phyloP scores from a whole-genome alignment of 35 echinoderm and acorn worm genomes.

The Diadema setosum region DNA sequence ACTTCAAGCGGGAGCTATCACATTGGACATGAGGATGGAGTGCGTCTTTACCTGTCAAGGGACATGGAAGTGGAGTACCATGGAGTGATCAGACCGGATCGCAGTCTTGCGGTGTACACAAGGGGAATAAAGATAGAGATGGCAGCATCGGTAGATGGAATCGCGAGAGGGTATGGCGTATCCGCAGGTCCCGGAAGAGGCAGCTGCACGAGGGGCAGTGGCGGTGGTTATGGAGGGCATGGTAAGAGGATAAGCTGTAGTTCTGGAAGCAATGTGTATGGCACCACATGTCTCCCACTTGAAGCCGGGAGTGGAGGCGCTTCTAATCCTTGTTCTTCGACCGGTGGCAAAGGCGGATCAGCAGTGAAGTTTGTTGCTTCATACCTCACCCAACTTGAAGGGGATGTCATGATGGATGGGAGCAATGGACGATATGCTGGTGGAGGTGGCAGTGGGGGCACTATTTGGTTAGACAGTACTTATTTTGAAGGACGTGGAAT shows the following conservation, averaged over 20 bases:
- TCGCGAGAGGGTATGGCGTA: constrained; percentile 42
- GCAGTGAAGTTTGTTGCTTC: constrained; percentile 36
- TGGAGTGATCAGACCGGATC: neutral
- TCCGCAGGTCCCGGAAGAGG: constrained; percentile 43
- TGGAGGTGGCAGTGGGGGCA: constrained; percentile 81
- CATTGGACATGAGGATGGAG: neutral
- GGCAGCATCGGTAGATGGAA: neutral
- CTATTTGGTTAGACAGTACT: constrained; percentile 74
- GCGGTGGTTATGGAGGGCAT: constrained; percentile 6
- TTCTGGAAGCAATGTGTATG: constrained; percentile 26
- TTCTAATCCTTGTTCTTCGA: neutral
- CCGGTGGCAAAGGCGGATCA: constrained; percentile 56
- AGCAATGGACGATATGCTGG: neutral
- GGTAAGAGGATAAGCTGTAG: neutral
- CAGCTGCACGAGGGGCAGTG: neutral
- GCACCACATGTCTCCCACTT: constrained; percentile 25
- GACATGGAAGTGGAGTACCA: constrained; percentile 63
- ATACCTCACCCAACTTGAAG: constrained; percentile 42
- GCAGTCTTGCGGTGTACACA: constrained; percentile 37
- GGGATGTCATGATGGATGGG: constrained; percentile 28
- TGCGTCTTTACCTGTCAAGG: constrained; percentile 28
- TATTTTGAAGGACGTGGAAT: constrained; percentile 73
- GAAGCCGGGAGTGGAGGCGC: constrained; percentile 75
- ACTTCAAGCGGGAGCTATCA: neutral
- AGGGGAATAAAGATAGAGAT: constrained; percentile 37